A percentile compares a stretch with the other conserved stretches of the same genome.
Conservation (phyloP, 2,888 invertebrate species). For the Pammene fasciana region DNA sequence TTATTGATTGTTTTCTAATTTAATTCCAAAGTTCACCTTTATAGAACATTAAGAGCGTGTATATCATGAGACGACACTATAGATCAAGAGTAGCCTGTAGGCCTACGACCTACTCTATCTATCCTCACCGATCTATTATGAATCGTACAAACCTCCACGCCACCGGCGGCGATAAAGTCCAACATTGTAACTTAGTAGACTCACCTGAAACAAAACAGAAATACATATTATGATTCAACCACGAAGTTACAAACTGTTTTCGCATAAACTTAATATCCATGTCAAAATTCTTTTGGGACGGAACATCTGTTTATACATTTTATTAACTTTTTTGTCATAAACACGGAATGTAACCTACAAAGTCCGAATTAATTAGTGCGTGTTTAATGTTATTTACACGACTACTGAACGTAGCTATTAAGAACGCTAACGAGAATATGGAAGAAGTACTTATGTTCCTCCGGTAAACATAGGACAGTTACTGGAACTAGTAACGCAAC, state of each 20-base stretch:
- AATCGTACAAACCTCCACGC: conserved; percentile 48
- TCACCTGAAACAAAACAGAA: conserved; percentile 72
- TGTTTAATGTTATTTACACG: conserved; percentile 36
- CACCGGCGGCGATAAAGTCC: conserved; percentile 15
- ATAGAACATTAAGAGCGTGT: neutral
- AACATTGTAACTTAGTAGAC: conserved; percentile 51
- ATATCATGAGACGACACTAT: neutral
- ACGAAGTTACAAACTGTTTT: conserved; percentile 50
- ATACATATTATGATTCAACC: conserved; percentile 47
- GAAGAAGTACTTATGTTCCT: neutral
- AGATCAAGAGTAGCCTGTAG: too few relatives aligned
- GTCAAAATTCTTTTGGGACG: conserved; percentile 55
- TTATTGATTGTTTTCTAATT: neutral
- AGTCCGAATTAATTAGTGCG: conserved; percentile 49
- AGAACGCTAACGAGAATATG: neutral
- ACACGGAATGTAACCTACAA: conserved; percentile 57
- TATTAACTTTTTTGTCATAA: conserved; percentile 50
- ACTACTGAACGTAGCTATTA: conserved; percentile 13
- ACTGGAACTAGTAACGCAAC: conserved; percentile 41
- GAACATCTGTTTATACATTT: conserved; percentile 65
- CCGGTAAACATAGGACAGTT: conserved; percentile 19
- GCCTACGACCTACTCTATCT: too few relatives aligned
- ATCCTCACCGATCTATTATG: too few relatives aligned
- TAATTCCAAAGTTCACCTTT: too few relatives aligned
- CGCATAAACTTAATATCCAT: conserved; percentile 55